Base-by-base conservation (phyloP, 2,888 invertebrate genomes). In the Drosophila stalkeri region DNA sequence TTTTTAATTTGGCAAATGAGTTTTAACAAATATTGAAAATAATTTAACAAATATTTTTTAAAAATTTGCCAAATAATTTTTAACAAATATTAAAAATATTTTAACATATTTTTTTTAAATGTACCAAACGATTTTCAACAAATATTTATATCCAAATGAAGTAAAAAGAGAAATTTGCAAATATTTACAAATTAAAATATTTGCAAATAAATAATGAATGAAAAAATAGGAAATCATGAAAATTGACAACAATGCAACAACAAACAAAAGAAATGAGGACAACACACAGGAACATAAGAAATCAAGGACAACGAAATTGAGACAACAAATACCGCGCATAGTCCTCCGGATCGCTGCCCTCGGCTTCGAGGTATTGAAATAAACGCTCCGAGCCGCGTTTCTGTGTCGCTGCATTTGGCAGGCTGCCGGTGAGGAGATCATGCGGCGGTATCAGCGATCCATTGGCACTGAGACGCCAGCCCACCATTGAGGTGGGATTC, bases 311-410 rank as follows among this genome's bases (percentile, higher is more conserved):
- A 74, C 64, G 33, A 20, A 62, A 46, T 49, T 31, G 33, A 27
- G 11, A 27, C 3, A 14, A 44, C 37, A 55, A 77, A 74, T 93
- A 89, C 94, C 93, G 91, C 91, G 93, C 92, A 92, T 93, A 93
- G 89, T 93, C 93, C 90, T 94, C 94, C 90, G 94, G 94, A 91
- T 95, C 96, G 64, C 96, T 96, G 84, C 95, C 95, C 93, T 96
- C 96, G 95, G 96, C 96, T 93, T 95, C 96, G 94, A 96, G 94
- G 94, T 95, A 96, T 89, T 95, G 96, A 93, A 96, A 96, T 64
- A 96, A 94, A 70, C 96, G 94, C 81, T 95, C 95, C 65, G 96
- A 96, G 77, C 96, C 96, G 80, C 95, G 94, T 89, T 94, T 93
- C 87, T 92, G 93, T 80, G 90, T 92, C 64, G 92, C 92, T 37